A percentile compares a stretch with the other conserved stretches of the same genome.
These are phyloP conservation scores for Dasyornis broadbenti DNA, from an alignment of 2,113 vertebrate genomes.

Conservation along the genomic window DNA sequence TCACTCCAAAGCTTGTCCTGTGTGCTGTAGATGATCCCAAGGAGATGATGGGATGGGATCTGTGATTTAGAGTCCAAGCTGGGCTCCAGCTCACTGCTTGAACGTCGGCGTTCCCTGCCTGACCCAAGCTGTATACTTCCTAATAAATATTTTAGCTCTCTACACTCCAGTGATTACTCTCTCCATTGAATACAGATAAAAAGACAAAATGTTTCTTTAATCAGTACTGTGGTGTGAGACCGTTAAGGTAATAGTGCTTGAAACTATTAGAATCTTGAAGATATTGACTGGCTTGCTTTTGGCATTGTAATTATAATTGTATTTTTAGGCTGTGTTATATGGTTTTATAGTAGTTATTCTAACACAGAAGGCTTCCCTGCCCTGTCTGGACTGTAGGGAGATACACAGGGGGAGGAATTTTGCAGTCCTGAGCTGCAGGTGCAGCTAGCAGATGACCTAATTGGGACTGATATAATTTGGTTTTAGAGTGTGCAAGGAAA, in stretches of 20 bases:
- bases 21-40: background rate
- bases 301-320: conserved; percentile 66
- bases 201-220: conserved; percentile 80
- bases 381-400: conserved; percentile 31
- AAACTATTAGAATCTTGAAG: conserved; percentile 72
- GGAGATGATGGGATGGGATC: background rate
- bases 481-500: conserved; percentile 69
- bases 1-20: background rate
- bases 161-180: conserved; percentile 62
- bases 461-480: conserved; percentile 68
- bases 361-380: conserved; percentile 37
- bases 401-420: conserved; percentile 18
- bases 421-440: conserved; percentile 35
- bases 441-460: conserved; percentile 63
- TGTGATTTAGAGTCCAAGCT: background rate
- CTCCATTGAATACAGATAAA: conserved; percentile 73
- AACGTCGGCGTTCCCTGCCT: conserved; percentile 19
- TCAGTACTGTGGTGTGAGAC: conserved; percentile 75
- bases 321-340: conserved; percentile 63
- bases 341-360: conserved; percentile 65
- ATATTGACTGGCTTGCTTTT: conserved; percentile 74
- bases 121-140: conserved; percentile 62
- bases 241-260: conserved; percentile 75
- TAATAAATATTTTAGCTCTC: conserved; percentile 75
- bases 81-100: conserved; percentile 1